Evolutionary conservation across 2,797 vertebrate species (phyloP), one percentile per base, ranked within the genome.

Genomic region (Pseudochromis fuscus): DNA sequence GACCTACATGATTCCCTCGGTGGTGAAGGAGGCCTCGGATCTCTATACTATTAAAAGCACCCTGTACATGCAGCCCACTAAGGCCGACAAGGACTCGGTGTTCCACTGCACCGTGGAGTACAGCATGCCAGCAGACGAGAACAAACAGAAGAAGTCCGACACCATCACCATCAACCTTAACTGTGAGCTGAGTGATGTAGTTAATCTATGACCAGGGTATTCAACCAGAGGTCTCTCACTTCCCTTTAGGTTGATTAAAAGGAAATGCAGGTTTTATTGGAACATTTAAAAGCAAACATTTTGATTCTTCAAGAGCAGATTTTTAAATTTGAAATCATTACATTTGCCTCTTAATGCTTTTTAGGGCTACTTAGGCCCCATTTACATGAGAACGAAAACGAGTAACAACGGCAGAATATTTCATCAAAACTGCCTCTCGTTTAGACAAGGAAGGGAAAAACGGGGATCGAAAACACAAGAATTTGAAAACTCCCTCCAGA

Each of bases 61-160:
- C 1, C 92, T 98, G 60, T 95, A 94, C 86, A 92, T 96, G 88
- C 86, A 84, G 40, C 93, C 90, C 13, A 83, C 18, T 10, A 97
- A 96, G 86, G 80, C 81, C 0, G 95, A 98, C 68, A 93, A 91
- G 27, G 91, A 95, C 46, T 91, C 95, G 0, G 40, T 24, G 44
- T 96, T 96, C 85, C 87, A 91, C 52, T 98, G 96, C 82, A 87
- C 77, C 0, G 95, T 94, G 42, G 93, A 90, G 82, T 96, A 95
- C 90, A 76, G 35, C 9, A 89, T 95, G 89, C 95, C 94, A 0
- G 46, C 27, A 0, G 74, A 66, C 1, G 25, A 52, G 10, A 88
- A 86, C 0, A 76, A 84, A 59, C 83, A 71, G 45, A 90, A 91
- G 68, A 88, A 88, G 62, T 95, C 96, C 0, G 49, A 88, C 1